Conservation (phyloP, 2,113 vertebrate species). For the Bungarus multicinctus region DNA sequence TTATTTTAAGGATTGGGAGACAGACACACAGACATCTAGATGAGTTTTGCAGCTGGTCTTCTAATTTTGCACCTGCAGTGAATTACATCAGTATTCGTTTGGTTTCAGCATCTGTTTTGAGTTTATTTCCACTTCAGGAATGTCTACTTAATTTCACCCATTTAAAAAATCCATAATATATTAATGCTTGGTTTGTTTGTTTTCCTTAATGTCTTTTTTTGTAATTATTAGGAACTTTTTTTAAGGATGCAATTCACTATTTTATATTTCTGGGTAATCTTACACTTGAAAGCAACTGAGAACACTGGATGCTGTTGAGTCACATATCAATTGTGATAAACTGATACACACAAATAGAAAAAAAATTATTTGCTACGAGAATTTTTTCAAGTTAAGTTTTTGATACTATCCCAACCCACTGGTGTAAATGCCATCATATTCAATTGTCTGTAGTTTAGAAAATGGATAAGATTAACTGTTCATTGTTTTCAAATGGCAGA, state of each 20-base stretch:
- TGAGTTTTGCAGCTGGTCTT: background rate
- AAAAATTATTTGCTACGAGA: background rate
- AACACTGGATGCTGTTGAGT: background rate
- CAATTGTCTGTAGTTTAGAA: background rate
- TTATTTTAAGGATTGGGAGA: background rate
- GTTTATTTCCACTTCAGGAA: background rate
- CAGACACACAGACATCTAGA: background rate
- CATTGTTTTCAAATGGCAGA: conserved; percentile 31
- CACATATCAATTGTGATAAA: background rate
- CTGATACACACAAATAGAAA: background rate
- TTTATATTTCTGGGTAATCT: background rate
- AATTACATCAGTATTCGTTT: background rate
- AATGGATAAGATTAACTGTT: conserved; percentile 17
- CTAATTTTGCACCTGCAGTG: background rate
- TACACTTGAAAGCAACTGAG: background rate
- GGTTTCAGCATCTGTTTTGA: conserved; percentile 6
- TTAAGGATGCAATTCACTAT: background rate
- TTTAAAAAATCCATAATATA: conserved; percentile 23
- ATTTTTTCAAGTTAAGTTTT: background rate
- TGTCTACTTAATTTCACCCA: background rate
- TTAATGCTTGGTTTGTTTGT: background rate
- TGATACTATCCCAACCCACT: background rate
- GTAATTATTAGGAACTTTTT: background rate
- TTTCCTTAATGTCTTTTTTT: background rate
- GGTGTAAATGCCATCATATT: background rate